Evolutionary conservation across 1,140 invertebrate species (phyloP).

Genomic region (Littorina saxatilis): DNA sequence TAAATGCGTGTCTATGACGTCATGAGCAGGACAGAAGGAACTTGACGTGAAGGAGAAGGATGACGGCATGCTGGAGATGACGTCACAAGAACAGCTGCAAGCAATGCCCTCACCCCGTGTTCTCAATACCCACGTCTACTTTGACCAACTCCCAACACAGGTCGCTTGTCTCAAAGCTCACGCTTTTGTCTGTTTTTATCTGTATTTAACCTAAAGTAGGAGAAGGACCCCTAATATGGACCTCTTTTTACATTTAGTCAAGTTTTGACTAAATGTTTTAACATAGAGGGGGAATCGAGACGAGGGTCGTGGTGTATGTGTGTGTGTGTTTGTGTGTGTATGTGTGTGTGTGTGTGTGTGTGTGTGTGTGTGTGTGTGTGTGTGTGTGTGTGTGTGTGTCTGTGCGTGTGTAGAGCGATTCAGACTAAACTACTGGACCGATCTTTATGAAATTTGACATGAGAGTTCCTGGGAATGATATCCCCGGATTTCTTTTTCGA

Average conservation of each 20-base stretch:
- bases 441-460: too few species aligned
- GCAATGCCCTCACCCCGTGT: constrained; percentile 54
- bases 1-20: too few species aligned
- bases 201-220: not conserved
- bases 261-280: too few species aligned
- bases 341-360: not conserved
- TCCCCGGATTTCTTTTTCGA: too few species aligned
- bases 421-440: too few species aligned
- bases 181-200: not conserved
- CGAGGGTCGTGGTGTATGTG: too few species aligned
- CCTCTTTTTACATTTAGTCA: too few species aligned
- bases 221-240: too few species aligned
- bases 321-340: too few species aligned
- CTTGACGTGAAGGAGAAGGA: constrained; percentile 44
- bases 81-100: constrained; percentile 36
- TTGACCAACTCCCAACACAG: constrained; percentile 50
- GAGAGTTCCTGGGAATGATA: too few species aligned
- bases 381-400: not conserved
- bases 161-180: not conserved
- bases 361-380: constrained; percentile 12
- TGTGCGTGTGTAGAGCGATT: not conserved
- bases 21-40: not conserved
- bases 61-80: constrained; percentile 55
- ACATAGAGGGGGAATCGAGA: too few species aligned
- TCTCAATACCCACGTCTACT: constrained; percentile 58